Evolutionary conservation across 1,140 invertebrate species (phyloP).

Genomic region (Eriocheir sinensis): DNA sequence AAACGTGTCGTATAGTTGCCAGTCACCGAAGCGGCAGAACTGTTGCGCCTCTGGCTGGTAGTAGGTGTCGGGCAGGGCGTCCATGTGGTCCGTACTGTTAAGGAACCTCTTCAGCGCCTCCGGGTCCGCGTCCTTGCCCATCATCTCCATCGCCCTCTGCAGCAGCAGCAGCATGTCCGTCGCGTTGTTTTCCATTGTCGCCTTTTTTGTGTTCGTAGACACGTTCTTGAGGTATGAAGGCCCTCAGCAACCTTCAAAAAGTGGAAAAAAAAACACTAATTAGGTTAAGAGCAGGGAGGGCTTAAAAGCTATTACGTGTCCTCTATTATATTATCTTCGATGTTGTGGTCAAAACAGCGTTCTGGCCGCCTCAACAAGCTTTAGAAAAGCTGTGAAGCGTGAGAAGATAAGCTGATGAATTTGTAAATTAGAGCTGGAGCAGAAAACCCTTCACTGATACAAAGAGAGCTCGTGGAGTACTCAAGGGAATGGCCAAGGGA

Average conservation of each 20-base stretch:
- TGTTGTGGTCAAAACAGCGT: too few species aligned
- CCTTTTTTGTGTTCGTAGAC: neutral
- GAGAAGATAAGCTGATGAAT: too few species aligned
- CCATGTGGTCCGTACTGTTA: neutral
- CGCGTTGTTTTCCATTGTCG: neutral
- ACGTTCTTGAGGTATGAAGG: too few species aligned
- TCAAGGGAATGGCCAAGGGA: too few species aligned
- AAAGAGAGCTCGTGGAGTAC: too few species aligned
- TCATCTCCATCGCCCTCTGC: neutral
- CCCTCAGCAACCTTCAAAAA: neutral
- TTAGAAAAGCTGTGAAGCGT: too few species aligned
- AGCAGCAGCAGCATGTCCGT: neutral
- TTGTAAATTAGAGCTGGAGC: too few species aligned
- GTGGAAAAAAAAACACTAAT: neutral
- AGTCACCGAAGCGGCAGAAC: constrained; percentile 15
- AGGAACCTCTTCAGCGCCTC: neutral
- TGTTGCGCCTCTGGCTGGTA: neutral
- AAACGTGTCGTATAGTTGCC: neutral
- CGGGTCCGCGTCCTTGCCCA: neutral
- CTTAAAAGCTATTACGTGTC: too few species aligned
- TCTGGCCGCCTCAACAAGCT: too few species aligned
- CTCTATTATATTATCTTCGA: too few species aligned
- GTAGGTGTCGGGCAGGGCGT: neutral
- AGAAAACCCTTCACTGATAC: too few species aligned
- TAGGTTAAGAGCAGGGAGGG: neutral